phyloP scores from a whole-genome alignment of 2,797 vertebrate genomes.

The Hoplostethus atlanticus region DNA sequence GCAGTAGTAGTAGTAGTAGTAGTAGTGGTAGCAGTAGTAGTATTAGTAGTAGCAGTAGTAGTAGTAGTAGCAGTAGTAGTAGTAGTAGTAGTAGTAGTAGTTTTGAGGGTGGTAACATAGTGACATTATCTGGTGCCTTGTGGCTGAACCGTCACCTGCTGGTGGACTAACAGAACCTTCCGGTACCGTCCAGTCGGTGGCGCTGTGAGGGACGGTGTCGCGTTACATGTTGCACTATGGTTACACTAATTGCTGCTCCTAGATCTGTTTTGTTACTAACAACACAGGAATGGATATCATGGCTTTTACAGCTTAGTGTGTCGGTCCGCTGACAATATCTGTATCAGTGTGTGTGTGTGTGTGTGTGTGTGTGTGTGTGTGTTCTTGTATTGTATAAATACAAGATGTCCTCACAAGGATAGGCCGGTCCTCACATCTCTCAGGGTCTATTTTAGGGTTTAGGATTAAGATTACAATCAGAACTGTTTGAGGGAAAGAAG shows the following conservation, averaged over 20 bases:
- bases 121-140: neutral
- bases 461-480: too few species aligned
- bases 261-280: neutral
- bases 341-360: slow-evolving; percentile 1
- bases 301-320: neutral
- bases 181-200: neutral
- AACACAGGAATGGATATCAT: slow-evolving; percentile 1
- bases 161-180: neutral
- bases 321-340: neutral
- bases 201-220: neutral
- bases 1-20: too few species aligned
- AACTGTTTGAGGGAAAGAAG: too few species aligned
- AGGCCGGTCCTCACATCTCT: too few species aligned
- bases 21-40: too few species aligned
- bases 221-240: slow-evolving; percentile 12
- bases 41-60: too few species aligned
- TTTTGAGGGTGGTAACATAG: neutral
- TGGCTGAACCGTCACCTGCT: neutral
- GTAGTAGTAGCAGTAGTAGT: too few species aligned
- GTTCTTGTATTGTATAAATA: neutral
- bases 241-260: slow-evolving; percentile 6
- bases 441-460: too few species aligned
- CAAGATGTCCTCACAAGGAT: too few species aligned
- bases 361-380: slow-evolving; percentile 4
- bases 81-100: too few species aligned